phyloP scores from a whole-genome alignment of 2,797 vertebrate species.

The Pangasius sanitwongsei region DNA sequence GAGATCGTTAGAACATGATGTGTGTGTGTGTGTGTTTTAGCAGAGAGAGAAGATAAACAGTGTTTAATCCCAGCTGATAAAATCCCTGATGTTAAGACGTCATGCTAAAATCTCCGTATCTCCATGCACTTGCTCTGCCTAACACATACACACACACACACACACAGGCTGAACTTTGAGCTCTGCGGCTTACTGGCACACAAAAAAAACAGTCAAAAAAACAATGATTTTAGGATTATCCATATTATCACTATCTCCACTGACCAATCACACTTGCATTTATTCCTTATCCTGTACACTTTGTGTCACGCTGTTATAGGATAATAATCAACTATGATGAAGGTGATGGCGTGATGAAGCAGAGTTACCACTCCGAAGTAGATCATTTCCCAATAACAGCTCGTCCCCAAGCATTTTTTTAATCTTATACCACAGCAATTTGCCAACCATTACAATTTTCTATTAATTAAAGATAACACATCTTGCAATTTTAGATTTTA shows the following conservation, averaged over 20 bases:
- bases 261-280: background rate
- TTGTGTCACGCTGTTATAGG: too few species aligned
- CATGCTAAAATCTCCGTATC: background rate
- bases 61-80: constrained; percentile 15
- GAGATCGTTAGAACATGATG: background rate
- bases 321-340: too few species aligned
- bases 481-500: background rate
- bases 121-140: background rate
- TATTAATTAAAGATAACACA: too few species aligned
- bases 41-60: background rate
- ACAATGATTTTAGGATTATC: background rate
- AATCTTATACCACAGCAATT: too few species aligned
- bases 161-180: constrained; percentile 12
- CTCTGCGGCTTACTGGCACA: background rate
- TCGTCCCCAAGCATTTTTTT: too few species aligned
- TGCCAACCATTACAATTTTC: too few species aligned
- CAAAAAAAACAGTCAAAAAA: background rate
- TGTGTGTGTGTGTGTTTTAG: background rate
- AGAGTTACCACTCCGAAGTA: too few species aligned
- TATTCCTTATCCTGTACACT: too few species aligned
- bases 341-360: too few species aligned
- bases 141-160: background rate
- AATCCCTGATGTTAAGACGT: constrained; percentile 4
- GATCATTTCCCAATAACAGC: too few species aligned
- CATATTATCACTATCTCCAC: background rate